phyloP scores from a whole-genome alignment of 2,113 vertebrate genomes.

The Arvicanthis niloticus region DNA sequence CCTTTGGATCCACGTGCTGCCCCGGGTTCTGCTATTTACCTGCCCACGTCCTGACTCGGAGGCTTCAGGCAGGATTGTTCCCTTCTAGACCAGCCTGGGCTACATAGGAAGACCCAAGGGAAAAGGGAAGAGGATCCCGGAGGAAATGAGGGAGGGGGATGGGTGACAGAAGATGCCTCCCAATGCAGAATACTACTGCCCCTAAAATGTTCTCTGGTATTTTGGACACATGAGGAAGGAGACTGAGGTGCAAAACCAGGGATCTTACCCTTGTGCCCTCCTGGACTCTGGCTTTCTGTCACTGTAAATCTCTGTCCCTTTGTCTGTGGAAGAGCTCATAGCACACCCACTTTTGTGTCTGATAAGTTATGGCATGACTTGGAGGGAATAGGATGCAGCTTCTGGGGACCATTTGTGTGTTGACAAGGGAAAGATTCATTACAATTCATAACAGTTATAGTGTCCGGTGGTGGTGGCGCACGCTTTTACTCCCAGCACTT shows the following conservation, averaged over 20 bases:
- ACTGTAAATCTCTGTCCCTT: background rate
- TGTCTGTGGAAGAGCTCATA: background rate
- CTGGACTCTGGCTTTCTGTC: background rate
- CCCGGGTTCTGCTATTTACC: fast-evolving
- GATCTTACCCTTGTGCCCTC: fast-evolving
- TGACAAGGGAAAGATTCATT: background rate
- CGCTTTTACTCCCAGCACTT: no score
- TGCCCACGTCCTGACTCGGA: background rate
- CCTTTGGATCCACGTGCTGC: background rate
- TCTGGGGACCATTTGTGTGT: background rate
- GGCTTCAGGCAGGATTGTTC: background rate
- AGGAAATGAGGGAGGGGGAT: background rate
- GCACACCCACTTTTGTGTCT: background rate
- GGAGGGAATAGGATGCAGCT: background rate
- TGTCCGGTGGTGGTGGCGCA: no score
- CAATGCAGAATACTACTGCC: fast-evolving
- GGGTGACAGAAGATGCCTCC: background rate
- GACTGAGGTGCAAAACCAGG: background rate
- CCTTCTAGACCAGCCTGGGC: background rate
- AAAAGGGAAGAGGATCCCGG: no score
- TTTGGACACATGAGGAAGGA: background rate
- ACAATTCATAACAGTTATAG: background rate
- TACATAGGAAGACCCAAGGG: background rate
- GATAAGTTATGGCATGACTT: background rate
- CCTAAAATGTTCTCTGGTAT: background rate